phyloP scores from a whole-genome alignment of 53 echinoderm and acorn worm genomes.

The Henricia sp. region DNA sequence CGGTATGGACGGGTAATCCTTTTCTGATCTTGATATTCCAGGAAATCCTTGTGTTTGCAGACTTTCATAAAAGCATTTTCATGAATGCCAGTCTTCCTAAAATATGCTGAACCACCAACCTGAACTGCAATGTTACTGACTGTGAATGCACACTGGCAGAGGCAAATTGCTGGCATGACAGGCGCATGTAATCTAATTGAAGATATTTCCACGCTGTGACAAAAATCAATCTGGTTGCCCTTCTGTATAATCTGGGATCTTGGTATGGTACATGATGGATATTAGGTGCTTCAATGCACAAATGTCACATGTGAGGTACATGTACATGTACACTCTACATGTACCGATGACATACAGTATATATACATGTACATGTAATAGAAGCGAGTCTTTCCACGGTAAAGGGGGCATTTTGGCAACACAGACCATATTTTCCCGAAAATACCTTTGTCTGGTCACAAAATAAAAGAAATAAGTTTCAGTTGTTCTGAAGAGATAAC shows the following conservation, averaged over 20 bases:
- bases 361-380: slow-evolving; percentile 16
- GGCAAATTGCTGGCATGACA: slow-evolving; percentile 22
- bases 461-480: too few relatives aligned
- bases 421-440: too few relatives aligned
- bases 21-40: too few relatives aligned
- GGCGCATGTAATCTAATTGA: slow-evolving; percentile 40
- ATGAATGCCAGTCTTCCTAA: too few relatives aligned
- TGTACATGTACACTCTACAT: slow-evolving; percentile 6
- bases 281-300: background rate
- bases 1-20: too few relatives aligned
- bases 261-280: background rate
- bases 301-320: background rate
- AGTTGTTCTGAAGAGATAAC: too few relatives aligned
- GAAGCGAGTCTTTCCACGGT: too few relatives aligned
- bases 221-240: slow-evolving; percentile 51
- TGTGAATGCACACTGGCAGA: background rate
- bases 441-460: too few relatives aligned
- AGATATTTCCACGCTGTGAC: slow-evolving; percentile 24
- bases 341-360: background rate
- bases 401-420: too few relatives aligned
- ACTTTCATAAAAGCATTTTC: too few relatives aligned
- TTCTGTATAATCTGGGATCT: background rate
- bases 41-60: too few relatives aligned
- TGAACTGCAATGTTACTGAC: background rate
- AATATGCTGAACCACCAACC: background rate